Evolutionary conservation across 1,140 invertebrate genomes (phyloP), one percentile per base, ranked within the genome.

Genomic region (Drosophila lacteicornis): DNA sequence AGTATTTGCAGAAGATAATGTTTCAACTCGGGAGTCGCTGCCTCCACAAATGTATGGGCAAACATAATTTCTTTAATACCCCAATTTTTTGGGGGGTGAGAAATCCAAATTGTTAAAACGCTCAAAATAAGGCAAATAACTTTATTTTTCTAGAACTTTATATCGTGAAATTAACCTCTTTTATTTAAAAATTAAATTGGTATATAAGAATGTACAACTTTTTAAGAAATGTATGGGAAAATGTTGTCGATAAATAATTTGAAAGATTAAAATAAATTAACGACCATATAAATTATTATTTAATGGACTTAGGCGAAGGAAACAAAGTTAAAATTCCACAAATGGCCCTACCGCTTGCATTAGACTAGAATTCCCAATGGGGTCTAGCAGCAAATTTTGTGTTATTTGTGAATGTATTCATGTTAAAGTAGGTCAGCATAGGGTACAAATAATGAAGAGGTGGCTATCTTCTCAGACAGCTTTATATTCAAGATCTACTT

Each of bases 1-100:
- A 59, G 67, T 73, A 73, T 73, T 73, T 73, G 55, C 69, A 17
- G 33, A 70, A 73, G 69, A 73, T 73, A 71, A 73, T 71, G 69
- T 71, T 71, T 73, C 69, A 73, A 73, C 27, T 50, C 27, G 27
- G 51, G 38, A 50, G 66, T 50, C 46, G 62, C 36, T 51, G 65
- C 36, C 42, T 50, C 38, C 27, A 43, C 42, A 57, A 70, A 70
- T 43, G 51, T 42, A 42, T 53, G 61, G 62, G 67, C 22, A 71
- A 73, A 73, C 69, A 73, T 19, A 19, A 49, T 40, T 68, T 68
- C 22, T 46, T 46, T 68, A 46, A 68, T 68, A 25, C 13, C 25
- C n/a, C 19, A 15, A 38, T 7, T 38, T 53, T 13, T 46, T 22
- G 15, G 12, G 5, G 12, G 3, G 0, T 11, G 17, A 8, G 49